Conservation (phyloP, 2,888 invertebrate genomes). For the Ornithoptera priamus region DNA sequence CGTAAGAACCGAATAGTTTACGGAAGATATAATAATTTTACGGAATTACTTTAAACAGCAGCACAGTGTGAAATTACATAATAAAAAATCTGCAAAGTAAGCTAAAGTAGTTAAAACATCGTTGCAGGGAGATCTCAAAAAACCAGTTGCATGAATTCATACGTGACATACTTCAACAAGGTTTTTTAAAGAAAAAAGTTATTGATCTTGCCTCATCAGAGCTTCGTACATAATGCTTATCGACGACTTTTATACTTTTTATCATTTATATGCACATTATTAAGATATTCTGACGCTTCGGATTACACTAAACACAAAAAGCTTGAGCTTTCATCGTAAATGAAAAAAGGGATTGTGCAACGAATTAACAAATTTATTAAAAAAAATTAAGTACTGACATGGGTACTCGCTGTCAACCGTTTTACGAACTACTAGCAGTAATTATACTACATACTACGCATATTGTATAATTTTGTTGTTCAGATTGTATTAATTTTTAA, state of each 20-base stretch:
- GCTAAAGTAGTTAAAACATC: slow-evolving; percentile 49
- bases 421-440: too few relatives aligned
- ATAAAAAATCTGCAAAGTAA: slow-evolving; percentile 41
- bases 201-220: slow-evolving; percentile 53
- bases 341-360: not conserved
- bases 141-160: slow-evolving; percentile 57
- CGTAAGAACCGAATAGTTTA: too few relatives aligned
- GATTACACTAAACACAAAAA: slow-evolving; percentile 1
- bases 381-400: too few relatives aligned
- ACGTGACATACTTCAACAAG: slow-evolving; percentile 62
- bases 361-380: too few relatives aligned
- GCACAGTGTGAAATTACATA: slow-evolving; percentile 42
- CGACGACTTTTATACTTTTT: slow-evolving; percentile 33
- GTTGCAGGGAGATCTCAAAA: slow-evolving; percentile 46
- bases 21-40: not conserved
- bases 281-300: slow-evolving; percentile 24
- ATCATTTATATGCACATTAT: slow-evolving; percentile 31
- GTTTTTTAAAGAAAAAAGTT: slow-evolving; percentile 50
- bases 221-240: slow-evolving; percentile 39
- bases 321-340: not conserved
- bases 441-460: too few relatives aligned
- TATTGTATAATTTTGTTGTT: too few relatives aligned
- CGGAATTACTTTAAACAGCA: slow-evolving; percentile 27
- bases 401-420: too few relatives aligned
- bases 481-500: too few relatives aligned